phyloP scores from a whole-genome alignment of 2,113 vertebrate genomes.

The Neolamprologus variostigma region DNA sequence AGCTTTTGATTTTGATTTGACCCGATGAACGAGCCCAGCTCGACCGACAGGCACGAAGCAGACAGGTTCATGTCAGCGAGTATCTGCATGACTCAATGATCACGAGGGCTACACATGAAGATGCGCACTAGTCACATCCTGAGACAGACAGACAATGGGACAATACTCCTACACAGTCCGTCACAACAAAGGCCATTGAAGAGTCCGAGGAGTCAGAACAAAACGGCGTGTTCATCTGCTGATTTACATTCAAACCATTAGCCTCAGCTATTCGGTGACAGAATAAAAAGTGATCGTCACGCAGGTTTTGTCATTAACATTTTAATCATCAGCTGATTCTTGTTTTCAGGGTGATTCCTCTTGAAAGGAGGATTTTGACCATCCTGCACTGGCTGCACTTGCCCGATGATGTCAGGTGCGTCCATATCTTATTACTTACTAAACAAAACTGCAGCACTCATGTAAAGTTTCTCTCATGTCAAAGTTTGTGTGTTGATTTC shows the following conservation, averaged over 20 bases:
- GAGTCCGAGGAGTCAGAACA: not conserved
- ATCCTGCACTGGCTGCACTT: slow-evolving; percentile 88
- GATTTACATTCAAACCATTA: not conserved
- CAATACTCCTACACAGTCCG: not conserved
- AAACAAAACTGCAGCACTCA: not conserved
- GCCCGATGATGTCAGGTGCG: slow-evolving; percentile 80
- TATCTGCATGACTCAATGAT: slow-evolving; percentile 11
- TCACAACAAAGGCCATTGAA: slow-evolving; percentile 8
- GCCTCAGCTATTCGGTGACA: not conserved
- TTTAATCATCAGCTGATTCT: not conserved
- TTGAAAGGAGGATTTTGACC: slow-evolving; percentile 89
- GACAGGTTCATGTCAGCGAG: not conserved
- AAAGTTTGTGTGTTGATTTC: not conserved
- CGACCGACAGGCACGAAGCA: not conserved
- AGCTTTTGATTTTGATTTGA: not conserved
- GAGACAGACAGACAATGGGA: not conserved
- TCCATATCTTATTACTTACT: not conserved
- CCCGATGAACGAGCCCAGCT: not conserved
- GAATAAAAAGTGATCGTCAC: not conserved
- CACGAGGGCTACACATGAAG: not conserved
- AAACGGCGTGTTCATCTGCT: not conserved
- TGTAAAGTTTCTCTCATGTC: not conserved
- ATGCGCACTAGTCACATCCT: not conserved
- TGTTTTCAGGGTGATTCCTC: slow-evolving; percentile 80
- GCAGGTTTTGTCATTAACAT: not conserved